These are phyloP conservation scores for Platycheirus albimanus DNA, from an alignment of 2,888 invertebrate species.

Conservation along the genomic window DNA sequence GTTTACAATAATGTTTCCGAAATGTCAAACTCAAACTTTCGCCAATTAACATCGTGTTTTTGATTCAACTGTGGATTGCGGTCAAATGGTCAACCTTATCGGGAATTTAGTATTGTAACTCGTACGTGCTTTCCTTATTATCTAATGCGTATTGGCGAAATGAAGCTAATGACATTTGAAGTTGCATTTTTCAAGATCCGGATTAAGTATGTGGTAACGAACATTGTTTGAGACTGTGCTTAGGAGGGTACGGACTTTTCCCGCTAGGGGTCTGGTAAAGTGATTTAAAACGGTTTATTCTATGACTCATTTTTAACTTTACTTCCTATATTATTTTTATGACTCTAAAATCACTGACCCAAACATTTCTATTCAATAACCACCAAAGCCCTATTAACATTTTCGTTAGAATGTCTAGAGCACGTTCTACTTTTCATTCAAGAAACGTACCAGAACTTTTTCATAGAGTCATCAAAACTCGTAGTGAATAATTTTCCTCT, in stretches of 20 bases:
- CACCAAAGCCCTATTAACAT: not conserved
- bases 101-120: not conserved
- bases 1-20: slow-evolving; percentile 41
- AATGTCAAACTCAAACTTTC: slow-evolving; percentile 68
- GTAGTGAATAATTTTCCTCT: too few relatives aligned
- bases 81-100: slow-evolving; percentile 24
- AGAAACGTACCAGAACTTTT: slow-evolving; percentile 18
- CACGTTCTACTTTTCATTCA: slow-evolving; percentile 10
- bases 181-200: not conserved
- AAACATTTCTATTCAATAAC: not conserved
- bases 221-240: too few relatives aligned
- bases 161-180: not conserved
- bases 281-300: too few relatives aligned
- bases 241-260: too few relatives aligned
- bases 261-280: too few relatives aligned
- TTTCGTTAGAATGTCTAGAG: not conserved
- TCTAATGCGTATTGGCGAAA: not conserved
- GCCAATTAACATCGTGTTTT: slow-evolving; percentile 38
- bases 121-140: not conserved
- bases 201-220: not conserved
- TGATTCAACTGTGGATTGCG: slow-evolving; percentile 34
- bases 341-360: too few relatives aligned
- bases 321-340: too few relatives aligned
- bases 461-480: slow-evolving; percentile 1
- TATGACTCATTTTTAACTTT: too few relatives aligned